Evolutionary conservation across 2,113 vertebrate genomes (phyloP), one percentile per base, ranked within the genome.

Genomic region (Xyrauchen texanus): DNA sequence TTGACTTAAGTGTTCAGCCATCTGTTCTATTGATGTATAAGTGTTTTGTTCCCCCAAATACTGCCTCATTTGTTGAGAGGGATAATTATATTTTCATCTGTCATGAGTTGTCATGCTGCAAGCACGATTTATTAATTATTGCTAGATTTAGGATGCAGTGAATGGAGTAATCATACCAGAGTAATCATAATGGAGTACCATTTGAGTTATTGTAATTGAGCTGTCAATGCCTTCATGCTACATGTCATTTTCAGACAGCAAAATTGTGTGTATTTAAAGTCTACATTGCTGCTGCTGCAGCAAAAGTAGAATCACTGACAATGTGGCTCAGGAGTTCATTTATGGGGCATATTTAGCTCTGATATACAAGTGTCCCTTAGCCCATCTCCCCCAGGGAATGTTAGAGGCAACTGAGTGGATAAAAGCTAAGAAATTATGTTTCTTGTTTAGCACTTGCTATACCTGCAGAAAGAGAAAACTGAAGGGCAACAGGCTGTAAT

Each of bases 331-430:
- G 53, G n/a, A 58, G 53, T 77, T 51, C 72, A 72, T 77, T 80
- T 83, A 77, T 63, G 66, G 65, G 72, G 55, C 64, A 76, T 69
- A 68, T 68, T 76, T 76, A 77, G 57, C 63, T 68, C 46, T 78
- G 74, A 81, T 80, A 21, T 81, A 81, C 73, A 63, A 81, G 12
- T 68, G 73, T 3, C 53, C 58, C 62, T 68, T 46, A 69, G 57
- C 68, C 47, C 76, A 45, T 67, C 16, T 84, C 75, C 82, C 82
- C 62, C 49, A 69, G 82, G 82, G 63, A 42, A 74, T 81, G 68
- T 84, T 84, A 78, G 51, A 84, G 78, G 44, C 78, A 84, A 77
- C 58, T 78, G 67, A 84, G 78, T 76, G 71, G 49, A 77, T 71
- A 49, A 77, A 80, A 80, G 45, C 47, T 3, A 44, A 67, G 53